Conservation (phyloP, 2,113 vertebrate species). For the Rhinogobius similis region DNA sequence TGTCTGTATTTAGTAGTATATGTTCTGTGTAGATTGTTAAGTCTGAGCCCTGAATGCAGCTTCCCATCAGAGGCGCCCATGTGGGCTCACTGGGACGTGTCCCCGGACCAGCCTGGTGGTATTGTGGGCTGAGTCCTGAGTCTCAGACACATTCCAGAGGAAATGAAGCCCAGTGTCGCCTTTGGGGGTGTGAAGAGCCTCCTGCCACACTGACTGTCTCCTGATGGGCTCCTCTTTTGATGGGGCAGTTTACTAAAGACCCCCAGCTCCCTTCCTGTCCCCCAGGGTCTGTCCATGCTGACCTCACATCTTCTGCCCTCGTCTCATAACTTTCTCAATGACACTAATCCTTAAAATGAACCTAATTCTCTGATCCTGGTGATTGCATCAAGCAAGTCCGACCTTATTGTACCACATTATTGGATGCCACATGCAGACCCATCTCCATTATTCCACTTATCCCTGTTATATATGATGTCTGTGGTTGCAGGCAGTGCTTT, state of each 20-base stretch:
- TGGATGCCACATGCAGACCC: slow-evolving; percentile 49
- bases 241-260: slow-evolving; percentile 69
- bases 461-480: slow-evolving; percentile 62
- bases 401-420: slow-evolving; percentile 65
- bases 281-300: slow-evolving; percentile 38
- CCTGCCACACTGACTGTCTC: slow-evolving; percentile 66
- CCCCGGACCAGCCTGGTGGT: slow-evolving; percentile 57
- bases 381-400: slow-evolving; percentile 44
- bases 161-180: slow-evolving; percentile 73
- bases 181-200: slow-evolving; percentile 72
- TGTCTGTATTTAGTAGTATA: neutral
- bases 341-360: slow-evolving; percentile 9
- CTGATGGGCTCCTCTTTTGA: slow-evolving; percentile 65
- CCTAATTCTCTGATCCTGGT: slow-evolving; percentile 36
- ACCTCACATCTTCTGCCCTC: slow-evolving; percentile 41
- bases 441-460: slow-evolving; percentile 49
- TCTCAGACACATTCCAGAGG: slow-evolving; percentile 77
- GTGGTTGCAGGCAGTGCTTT: slow-evolving; percentile 56
- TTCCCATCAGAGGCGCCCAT: slow-evolving; percentile 47
- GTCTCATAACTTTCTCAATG: slow-evolving; percentile 7
- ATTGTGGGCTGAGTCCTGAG: slow-evolving; percentile 59
- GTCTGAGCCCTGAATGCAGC: slow-evolving; percentile 8
- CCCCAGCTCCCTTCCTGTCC: slow-evolving; percentile 69
- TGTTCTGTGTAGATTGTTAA: neutral
- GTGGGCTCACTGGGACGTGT: slow-evolving; percentile 39